Evolutionary conservation across 2,113 vertebrate genomes (phyloP), one percentile per base, ranked within the genome.

Genomic region (Anarhynchus alexandrinus): DNA sequence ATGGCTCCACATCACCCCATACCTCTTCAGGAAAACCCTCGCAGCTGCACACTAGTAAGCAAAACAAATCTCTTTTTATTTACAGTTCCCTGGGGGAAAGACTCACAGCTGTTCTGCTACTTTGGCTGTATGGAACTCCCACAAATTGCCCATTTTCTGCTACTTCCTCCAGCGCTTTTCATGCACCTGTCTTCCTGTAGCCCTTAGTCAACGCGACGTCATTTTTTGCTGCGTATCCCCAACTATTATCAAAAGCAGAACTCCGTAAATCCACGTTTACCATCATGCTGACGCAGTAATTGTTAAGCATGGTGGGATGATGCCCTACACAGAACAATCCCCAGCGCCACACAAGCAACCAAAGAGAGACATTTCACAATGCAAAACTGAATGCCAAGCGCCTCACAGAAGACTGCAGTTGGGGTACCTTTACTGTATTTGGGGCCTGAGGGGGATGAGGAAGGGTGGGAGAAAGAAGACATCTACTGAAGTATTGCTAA

Each of bases 121-220:
- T 59, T 72, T 65, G 54, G 45, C 61, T 54, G 15, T 13, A 67
- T 12, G 30, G 40, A 80, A 67, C 14, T 65, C 36, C 19, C 77
- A 36, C 29, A 73, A 26, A 57, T 38, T n/a, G 59, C 76, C 20
- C 2, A 0, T 27, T 72, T 77, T 77, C 72, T 80, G 49, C 64
- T 72, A 29, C 27, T 32, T 79, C 1, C 1, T 66, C 66, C 1
- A 0, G 51, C 0, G 0, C 42, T 22, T n/a, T 73, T 86, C 51
- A 74, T 1, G 2, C 14, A 34, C 14, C 38, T 36, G 42, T 58
- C 82, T 57, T 84, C 27, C 55, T 18, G 6, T 13, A 67, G 12
- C 38, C 38, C 25, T 82, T 7, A 58, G 15, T 15, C 57, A 72
- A 77, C 1, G 3, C 42, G 64, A 81, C 5, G 1, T n/a, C 65